A percentile compares a stretch with the other conserved stretches of the same genome.
Conservation (phyloP, 2,113 vertebrate species). For the human (Homo sapiens) region DNA sequence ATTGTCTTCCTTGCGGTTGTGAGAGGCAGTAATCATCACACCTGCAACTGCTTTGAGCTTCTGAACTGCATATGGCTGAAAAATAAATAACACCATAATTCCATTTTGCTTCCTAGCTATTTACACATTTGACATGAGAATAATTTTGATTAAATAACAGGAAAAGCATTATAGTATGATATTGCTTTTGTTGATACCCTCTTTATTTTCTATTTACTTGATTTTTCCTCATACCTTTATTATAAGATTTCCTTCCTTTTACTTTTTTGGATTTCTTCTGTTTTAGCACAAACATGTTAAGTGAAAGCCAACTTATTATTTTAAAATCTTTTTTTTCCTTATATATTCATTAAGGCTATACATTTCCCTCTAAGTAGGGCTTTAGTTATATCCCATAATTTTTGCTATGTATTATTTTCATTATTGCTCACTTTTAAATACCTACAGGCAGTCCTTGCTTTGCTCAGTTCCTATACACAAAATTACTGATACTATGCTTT, state of each 20-base stretch:
- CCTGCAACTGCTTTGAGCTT: constrained; percentile 92
- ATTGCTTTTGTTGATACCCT: neutral
- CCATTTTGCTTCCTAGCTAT: neutral
- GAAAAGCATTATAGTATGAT: constrained; percentile 2
- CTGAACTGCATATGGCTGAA: constrained; percentile 93
- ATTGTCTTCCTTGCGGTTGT: constrained; percentile 97
- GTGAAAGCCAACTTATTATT: neutral
- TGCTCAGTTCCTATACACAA: neutral
- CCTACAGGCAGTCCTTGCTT: neutral
- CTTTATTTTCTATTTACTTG: constrained; percentile 40
- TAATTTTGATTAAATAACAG: neutral
- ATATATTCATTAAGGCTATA: constrained; percentile 20
- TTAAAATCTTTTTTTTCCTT: neutral
- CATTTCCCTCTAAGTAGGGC: neutral
- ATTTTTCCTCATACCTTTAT: neutral
- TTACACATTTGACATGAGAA: neutral
- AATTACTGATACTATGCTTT: constrained; percentile 26
- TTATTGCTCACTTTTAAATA: constrained; percentile 33
- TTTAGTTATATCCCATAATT: neutral
- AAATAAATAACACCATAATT: neutral
- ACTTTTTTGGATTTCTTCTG: constrained; percentile 29
- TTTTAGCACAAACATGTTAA: constrained; percentile 28
- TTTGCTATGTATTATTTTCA: neutral
- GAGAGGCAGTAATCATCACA: constrained; percentile 97
- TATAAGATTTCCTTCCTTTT: constrained; percentile 2